Conservation (phyloP, 2,113 vertebrate genomes). For the Orthonyx spaldingii region DNA sequence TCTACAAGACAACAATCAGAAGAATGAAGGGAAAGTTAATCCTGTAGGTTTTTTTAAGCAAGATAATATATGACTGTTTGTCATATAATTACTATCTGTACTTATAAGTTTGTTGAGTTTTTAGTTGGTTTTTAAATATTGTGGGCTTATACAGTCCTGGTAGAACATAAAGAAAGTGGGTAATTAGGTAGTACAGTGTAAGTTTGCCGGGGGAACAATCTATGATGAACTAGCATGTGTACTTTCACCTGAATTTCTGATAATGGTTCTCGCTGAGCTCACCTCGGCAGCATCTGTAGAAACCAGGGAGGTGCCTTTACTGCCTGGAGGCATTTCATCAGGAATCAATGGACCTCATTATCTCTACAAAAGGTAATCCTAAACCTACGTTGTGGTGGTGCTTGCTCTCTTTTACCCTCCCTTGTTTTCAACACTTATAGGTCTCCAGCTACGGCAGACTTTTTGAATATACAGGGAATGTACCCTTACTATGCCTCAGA, state of each 20-base stretch:
- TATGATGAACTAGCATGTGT: background rate
- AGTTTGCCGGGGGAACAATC: rapidly evolving
- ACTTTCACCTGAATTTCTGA: background rate
- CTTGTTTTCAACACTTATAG: background rate
- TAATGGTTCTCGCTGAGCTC: background rate
- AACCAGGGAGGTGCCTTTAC: background rate
- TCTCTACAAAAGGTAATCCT: background rate
- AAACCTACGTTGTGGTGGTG: rapidly evolving
- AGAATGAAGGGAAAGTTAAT: background rate
- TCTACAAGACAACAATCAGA: background rate
- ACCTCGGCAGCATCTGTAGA: background rate
- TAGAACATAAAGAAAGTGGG: background rate
- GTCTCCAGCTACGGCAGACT: background rate
- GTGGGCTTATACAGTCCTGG: background rate
- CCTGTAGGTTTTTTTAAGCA: background rate
- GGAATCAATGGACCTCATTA: background rate
- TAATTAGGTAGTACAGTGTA: background rate
- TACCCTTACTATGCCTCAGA: background rate
- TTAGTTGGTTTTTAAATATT: background rate
- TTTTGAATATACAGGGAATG: background rate
- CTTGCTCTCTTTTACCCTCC: background rate
- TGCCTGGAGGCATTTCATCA: background rate
- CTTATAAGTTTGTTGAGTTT: background rate
- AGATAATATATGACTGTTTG: background rate
- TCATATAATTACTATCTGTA: background rate